Evolutionary conservation across 2,888 invertebrate species (phyloP).

Genomic region (Diabrotica balteata): DNA sequence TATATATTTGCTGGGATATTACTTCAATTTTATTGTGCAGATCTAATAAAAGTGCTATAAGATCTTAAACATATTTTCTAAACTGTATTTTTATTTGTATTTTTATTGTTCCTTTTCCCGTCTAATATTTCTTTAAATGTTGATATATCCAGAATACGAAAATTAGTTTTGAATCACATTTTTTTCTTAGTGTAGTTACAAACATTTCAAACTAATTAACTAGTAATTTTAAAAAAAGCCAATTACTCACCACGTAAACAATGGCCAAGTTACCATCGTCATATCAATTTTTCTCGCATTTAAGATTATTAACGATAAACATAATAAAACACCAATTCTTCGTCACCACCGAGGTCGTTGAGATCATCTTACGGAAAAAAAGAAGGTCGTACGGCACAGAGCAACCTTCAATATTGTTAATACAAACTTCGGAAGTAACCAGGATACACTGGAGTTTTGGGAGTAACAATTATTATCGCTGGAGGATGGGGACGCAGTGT

Average conservation of each 20-base stretch:
- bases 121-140: too few relatives aligned
- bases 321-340: slow-evolving; percentile 7
- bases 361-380: slow-evolving; percentile 28
- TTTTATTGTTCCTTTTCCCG: too few relatives aligned
- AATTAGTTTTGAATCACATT: too few relatives aligned
- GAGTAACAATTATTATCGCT: slow-evolving; percentile 15
- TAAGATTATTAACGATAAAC: slow-evolving; percentile 2
- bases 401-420: slow-evolving; percentile 21
- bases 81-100: too few relatives aligned
- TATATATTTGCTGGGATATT: too few relatives aligned
- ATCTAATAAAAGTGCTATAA: too few relatives aligned
- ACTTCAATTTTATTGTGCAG: too few relatives aligned
- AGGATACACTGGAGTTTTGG: slow-evolving; percentile 10
- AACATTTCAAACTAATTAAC: slow-evolving; percentile 3
- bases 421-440: slow-evolving; percentile 22
- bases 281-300: slow-evolving; percentile 9
- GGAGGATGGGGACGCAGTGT: slow-evolving; percentile 16
- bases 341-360: slow-evolving; percentile 20
- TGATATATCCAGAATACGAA: too few relatives aligned
- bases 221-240: slow-evolving; percentile 8
- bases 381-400: slow-evolving; percentile 16
- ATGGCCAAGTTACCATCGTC: slow-evolving; percentile 14
- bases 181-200: neutral
- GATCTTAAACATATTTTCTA: too few relatives aligned
- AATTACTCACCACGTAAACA: slow-evolving; percentile 33